Conservation (phyloP, 2,113 vertebrate genomes). For the Percina caprodes region DNA sequence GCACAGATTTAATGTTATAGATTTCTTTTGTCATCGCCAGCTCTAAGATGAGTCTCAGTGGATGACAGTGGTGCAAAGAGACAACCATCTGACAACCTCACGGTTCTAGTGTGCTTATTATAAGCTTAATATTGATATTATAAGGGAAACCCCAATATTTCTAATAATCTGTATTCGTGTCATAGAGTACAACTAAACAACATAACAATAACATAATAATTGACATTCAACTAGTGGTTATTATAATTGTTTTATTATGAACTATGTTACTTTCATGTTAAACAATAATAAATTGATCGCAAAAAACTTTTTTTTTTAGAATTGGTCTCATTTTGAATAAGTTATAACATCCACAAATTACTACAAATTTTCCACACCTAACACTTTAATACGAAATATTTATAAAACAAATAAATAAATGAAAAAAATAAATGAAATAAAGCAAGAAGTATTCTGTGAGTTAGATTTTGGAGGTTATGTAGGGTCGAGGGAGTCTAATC, state of each 20-base stretch:
- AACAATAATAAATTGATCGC: no score
- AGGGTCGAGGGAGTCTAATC: slow-evolving; percentile 26
- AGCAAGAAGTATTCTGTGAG: background rate
- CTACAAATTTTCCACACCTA: no score
- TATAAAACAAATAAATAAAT: background rate
- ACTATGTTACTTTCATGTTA: background rate
- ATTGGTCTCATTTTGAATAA: no score
- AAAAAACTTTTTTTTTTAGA: no score
- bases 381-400: background rate
- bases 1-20: background rate
- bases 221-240: background rate
- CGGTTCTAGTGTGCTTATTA: background rate
- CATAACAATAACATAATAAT: background rate
- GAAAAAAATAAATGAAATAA: no score
- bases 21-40: background rate
- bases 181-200: background rate
- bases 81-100: background rate
- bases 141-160: background rate
- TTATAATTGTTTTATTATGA: background rate
- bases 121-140: background rate
- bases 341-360: background rate
- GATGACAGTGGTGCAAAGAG: background rate
- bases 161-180: background rate
- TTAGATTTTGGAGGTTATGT: background rate
- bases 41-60: background rate